Evolutionary conservation across 2,797 vertebrate species (phyloP).

Genomic region (Carcharodon carcharias): DNA sequence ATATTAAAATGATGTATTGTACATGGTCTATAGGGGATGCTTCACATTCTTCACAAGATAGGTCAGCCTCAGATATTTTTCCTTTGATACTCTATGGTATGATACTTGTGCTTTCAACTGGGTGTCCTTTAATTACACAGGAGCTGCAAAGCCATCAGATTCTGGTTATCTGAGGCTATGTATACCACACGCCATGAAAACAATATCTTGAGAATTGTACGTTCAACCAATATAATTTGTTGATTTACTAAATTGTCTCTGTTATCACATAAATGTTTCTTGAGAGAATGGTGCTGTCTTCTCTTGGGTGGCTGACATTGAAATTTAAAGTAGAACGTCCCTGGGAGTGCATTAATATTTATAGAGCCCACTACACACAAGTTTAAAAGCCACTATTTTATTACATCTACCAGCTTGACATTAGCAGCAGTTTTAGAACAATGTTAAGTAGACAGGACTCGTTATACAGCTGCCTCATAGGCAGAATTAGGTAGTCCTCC

Average conservation of each 20-base stretch:
- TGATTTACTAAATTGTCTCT: background rate
- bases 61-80: background rate
- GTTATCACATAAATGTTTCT: background rate
- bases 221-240: background rate
- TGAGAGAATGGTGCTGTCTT: background rate
- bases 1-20: background rate
- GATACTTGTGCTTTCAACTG: background rate
- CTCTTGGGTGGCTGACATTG: background rate
- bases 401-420: background rate
- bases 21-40: background rate
- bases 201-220: background rate
- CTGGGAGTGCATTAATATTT: background rate
- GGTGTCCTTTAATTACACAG: background rate
- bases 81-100: background rate
- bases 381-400: background rate
- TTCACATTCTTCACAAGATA: background rate
- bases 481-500: background rate
- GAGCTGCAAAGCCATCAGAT: background rate
- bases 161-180: background rate
- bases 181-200: background rate
- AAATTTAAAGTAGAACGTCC: background rate
- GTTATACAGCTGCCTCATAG: background rate
- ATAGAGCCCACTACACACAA: background rate
- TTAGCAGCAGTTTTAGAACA: background rate
- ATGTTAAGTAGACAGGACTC: background rate